Evolutionary conservation across 2,113 vertebrate species (phyloP).

Genomic region (Copsychus sechellarum): DNA sequence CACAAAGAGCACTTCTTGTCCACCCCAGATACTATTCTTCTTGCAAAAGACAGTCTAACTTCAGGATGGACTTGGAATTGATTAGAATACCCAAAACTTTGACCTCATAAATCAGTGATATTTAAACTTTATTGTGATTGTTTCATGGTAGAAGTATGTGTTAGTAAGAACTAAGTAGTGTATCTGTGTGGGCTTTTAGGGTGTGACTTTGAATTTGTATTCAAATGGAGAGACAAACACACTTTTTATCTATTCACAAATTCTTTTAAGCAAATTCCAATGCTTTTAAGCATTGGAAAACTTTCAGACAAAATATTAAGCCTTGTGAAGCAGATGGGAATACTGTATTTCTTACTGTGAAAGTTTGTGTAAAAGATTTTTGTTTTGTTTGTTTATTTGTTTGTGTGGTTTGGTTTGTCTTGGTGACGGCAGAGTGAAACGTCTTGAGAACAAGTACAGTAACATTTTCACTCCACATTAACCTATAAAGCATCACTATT

Average conservation of each 20-base stretch:
- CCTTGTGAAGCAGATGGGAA: not conserved
- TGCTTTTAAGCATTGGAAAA: not conserved
- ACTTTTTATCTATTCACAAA: not conserved
- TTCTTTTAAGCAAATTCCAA: not conserved
- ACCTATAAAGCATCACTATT: not conserved
- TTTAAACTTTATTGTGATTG: not conserved
- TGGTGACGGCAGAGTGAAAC: not conserved
- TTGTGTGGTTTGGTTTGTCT: not conserved
- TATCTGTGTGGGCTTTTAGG: not conserved
- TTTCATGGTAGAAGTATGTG: not conserved
- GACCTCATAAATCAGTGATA: not conserved
- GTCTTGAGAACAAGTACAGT: not conserved
- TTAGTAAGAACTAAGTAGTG: not conserved
- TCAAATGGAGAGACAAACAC: not conserved
- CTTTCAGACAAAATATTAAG: not conserved
- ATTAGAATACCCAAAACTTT: not conserved
- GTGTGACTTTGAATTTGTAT: not conserved
- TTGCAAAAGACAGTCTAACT: not conserved
- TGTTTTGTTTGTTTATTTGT: not conserved
- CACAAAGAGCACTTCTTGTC: not conserved
- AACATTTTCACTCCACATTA: not conserved
- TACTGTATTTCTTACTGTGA: not conserved
- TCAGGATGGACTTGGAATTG: not conserved
- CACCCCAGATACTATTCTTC: not conserved
- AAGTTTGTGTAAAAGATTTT: not conserved